Evolutionary conservation across 2,113 vertebrate species (phyloP).

Genomic region (Isurus oxyrinchus): DNA sequence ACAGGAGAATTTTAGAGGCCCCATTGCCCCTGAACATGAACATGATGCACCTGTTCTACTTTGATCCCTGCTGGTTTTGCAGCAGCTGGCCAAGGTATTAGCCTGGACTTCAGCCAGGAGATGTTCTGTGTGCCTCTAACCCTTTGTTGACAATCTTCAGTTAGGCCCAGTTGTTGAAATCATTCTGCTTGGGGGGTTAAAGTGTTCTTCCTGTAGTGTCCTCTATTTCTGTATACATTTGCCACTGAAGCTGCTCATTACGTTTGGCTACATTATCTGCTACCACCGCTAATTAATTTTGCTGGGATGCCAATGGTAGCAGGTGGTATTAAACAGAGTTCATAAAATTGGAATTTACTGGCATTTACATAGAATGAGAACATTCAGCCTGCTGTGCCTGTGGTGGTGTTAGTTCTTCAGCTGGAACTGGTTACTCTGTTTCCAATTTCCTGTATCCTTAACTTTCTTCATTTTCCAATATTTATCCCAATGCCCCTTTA

Average conservation of each 20-base stretch:
- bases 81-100: neutral
- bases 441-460: neutral
- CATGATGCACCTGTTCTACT: neutral
- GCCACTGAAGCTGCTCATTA: neutral
- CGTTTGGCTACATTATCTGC: neutral
- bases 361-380: no score
- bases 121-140: neutral
- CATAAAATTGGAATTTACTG: neutral
- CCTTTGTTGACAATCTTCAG: neutral
- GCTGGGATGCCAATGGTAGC: neutral
- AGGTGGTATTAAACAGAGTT: neutral
- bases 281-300: neutral
- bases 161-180: conserved; percentile 1
- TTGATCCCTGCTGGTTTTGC: neutral
- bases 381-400: neutral
- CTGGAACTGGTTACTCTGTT: neutral
- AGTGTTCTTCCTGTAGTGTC: neutral
- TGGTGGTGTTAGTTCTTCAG: neutral
- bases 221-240: neutral
- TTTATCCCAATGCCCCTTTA: neutral
- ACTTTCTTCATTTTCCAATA: neutral
- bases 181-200: neutral
- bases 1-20: neutral
- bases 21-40: no score
- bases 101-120: neutral